A percentile compares a stretch with the other conserved stretches of the same genome.
These are phyloP conservation scores for Butastur rufipennis DNA, from an alignment of 2,113 vertebrate species.

Conservation along the genomic window DNA sequence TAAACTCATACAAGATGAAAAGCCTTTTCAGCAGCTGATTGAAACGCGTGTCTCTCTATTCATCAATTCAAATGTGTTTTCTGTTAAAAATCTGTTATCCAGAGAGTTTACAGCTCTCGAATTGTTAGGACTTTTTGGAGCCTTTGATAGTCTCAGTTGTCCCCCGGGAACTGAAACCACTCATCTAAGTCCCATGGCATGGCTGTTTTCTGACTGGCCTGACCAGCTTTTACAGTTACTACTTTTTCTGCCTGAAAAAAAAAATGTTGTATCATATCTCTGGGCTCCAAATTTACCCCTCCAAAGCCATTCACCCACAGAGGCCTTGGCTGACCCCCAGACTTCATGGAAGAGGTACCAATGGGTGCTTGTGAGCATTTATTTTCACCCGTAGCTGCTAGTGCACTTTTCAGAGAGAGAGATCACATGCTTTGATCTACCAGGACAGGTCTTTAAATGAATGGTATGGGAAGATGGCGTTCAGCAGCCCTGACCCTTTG, in stretches of 20 bases:
- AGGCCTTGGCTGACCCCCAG: background rate
- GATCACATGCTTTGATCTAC: background rate
- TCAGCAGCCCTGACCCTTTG: background rate
- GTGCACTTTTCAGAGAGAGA: background rate
- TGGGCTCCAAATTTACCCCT: background rate
- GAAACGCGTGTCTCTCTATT: background rate
- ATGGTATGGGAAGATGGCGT: fast-evolving
- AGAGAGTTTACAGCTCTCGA: background rate
- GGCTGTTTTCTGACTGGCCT: background rate
- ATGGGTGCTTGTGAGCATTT: background rate
- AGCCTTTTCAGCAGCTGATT: background rate
- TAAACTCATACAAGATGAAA: background rate
- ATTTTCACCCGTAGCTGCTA: background rate
- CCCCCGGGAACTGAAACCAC: background rate
- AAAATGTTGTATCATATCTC: no score
- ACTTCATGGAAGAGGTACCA: background rate
- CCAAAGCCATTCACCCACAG: background rate
- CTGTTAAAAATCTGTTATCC: background rate
- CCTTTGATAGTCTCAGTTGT: background rate
- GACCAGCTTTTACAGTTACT: background rate
- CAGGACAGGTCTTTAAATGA: fast-evolving
- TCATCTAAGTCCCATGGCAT: fast-evolving
- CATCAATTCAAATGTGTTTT: background rate
- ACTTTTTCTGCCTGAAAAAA: background rate
- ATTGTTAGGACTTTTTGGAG: background rate